A percentile compares a stretch with the other conserved stretches of the same genome.
These are phyloP conservation scores for Merluccius polli DNA, from an alignment of 2,797 vertebrate genomes.

Conservation along the genomic window DNA sequence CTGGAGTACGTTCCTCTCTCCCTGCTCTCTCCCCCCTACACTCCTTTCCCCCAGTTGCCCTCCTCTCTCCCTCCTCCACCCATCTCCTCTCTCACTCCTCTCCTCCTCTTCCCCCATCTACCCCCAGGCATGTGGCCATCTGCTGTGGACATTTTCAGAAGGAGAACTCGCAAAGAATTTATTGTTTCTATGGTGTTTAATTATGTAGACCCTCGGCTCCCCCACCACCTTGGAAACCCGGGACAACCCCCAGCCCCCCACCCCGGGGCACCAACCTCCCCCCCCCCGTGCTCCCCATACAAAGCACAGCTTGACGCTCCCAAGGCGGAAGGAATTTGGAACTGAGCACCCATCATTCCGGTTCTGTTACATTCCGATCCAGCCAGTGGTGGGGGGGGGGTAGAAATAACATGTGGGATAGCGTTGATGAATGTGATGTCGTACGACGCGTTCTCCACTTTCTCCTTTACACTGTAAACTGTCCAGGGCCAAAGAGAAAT, in stretches of 20 bases:
- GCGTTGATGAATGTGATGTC: too few species aligned
- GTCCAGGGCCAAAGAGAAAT: too few species aligned
- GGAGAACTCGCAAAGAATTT: background rate
- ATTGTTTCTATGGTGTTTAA: background rate
- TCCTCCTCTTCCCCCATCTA: background rate
- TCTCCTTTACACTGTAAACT: too few species aligned
- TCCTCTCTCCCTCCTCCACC: too few species aligned
- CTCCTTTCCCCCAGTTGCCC: too few species aligned
- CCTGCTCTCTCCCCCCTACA: too few species aligned
- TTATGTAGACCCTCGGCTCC: background rate
- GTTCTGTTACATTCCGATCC: background rate
- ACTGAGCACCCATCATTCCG: background rate
- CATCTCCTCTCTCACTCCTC: too few species aligned
- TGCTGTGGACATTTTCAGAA: background rate
- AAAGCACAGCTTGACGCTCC: background rate
- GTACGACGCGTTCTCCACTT: too few species aligned
- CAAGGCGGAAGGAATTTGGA: constrained; percentile 3
- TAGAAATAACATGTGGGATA: too few species aligned
- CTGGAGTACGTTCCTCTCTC: too few species aligned
- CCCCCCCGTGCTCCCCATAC: too few species aligned
- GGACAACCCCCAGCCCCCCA: background rate
- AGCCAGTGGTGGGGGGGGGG: background rate
- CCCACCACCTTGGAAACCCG: too few species aligned
- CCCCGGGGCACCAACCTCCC: background rate
- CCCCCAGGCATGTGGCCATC: background rate